Base-by-base conservation (phyloP, 2,113 vertebrate species). In the Pachycephala philippinensis region DNA sequence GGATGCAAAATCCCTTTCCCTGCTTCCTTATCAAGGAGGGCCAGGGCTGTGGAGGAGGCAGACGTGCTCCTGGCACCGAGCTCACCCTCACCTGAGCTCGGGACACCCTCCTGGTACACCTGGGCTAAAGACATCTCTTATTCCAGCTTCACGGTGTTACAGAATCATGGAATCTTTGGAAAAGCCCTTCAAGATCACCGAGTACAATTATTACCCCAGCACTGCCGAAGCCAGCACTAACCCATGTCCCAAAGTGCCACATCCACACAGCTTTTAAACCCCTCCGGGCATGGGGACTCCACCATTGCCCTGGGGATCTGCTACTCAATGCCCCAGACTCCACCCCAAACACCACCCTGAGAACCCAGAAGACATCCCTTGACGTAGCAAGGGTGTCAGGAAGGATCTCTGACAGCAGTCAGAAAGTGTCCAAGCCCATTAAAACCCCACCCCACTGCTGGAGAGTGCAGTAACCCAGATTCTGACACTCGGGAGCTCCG, bases 381-480 rank as follows among this genome's bases (percentile, higher is more conserved):
- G 61, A 11, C 9, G 9, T 1, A 47, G 42, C 71, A 60, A n/a
- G n/a, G n/a, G n/a, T n/a, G n/a, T n/a, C n/a, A n/a, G n/a, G n/a
- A n/a, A n/a, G n/a, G n/a, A n/a, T n/a, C n/a, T n/a, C n/a, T n/a
- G 23, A 28, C 0, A n/a, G 59, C 0, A n/a, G 40, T 2, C 44
- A 26, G 9, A 30, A 10, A 9, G 5, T 1, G 22, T 16, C 64
- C 35, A 4, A 15, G 40, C 30, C 70, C 19, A 17, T 7, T 1
- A 3, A 11, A 20, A 5, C 28, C 9, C 16, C 30, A 6, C 1
- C 2, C 5, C 21, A 12, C 2, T 4, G 3, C 7, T 1, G 33
- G 39, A 45, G 13, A 9, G 1, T 2, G 31, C 35, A 44, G 47
- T 14, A 57, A 39, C 78, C 45, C 57, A 35, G 45, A 50, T 11